Evolutionary conservation across 2,113 vertebrate species (phyloP), one percentile per base, ranked within the genome.

Genomic region (Benitochromis conjunctus): DNA sequence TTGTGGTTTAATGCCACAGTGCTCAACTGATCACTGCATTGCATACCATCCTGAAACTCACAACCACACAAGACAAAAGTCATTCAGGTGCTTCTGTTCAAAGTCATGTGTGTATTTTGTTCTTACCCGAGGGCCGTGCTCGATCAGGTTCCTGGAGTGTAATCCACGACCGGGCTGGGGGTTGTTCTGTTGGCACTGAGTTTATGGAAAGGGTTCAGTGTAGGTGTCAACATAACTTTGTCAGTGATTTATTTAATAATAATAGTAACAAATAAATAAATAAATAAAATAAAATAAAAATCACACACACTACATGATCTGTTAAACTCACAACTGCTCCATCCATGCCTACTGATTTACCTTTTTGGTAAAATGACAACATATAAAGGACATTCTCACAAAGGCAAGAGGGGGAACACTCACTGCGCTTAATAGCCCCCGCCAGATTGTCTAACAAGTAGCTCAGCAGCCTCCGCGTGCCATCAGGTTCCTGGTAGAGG

Each of bases 401-500:
- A 80, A 74, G 92, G 13, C 38, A 43, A 76, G 6, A 53, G 77
- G 56, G 12, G 74, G 51, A 89, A 56, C 87, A 98, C 98, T 97
- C 96, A 99, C 98, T 97, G 96, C 98, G 97, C 96, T 98, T 99
- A 95, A 98, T 97, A 97, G 98, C 97, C 95, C 98, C 98, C 96
- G 98, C 97, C 95, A 99, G 98, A 97, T 99, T 98, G 98, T 99
- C 98, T 96, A 99, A 97, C 97, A 99, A 98, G 96, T 99, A 99
- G 95, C 97, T 99, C 94, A 99, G 97, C 94, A 99, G 97, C 97
- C 98, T 97, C 92, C 98, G 97, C 24, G 98, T 99, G 94, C 98
- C 98, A 90, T 99, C 98, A 82, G 98, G 98, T 97, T 99, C 98
- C 96, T 98, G 98, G 96, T 99, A 98, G 92, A 99, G 97, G 96